Percentiles rank a stretch among this genome's conserved stretches.
phyloP scores from a whole-genome alignment of 2,888 invertebrate genomes.

The Erebia epiphron region DNA sequence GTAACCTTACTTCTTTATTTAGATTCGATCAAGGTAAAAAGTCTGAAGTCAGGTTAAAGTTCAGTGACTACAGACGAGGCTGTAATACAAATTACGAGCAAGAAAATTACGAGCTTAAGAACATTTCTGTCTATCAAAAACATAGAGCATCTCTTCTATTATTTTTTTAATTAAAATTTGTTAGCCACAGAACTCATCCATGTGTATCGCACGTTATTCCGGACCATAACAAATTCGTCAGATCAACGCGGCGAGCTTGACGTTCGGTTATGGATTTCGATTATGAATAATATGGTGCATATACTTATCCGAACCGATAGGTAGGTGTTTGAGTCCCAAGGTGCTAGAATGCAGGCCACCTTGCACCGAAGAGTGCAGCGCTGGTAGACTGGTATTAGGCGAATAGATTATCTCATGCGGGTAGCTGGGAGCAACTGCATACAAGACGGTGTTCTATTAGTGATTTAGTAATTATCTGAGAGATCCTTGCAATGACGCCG shows the following conservation, averaged over 20 bases:
- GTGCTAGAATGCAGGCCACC: too few species aligned
- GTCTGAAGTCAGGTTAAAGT: background rate
- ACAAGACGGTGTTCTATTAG: too few species aligned
- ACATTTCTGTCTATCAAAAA: too few species aligned
- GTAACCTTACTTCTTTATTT: too few species aligned
- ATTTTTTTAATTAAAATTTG: constrained; percentile 2
- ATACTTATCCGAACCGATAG: constrained; percentile 54
- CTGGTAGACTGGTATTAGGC: too few species aligned
- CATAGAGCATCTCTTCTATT: too few species aligned
- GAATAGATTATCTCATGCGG: too few species aligned
- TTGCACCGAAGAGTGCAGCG: too few species aligned
- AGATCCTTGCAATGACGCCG: too few species aligned
- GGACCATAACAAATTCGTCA: constrained; percentile 81
- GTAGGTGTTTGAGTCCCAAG: background rate
- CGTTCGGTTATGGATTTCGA: constrained; percentile 63
- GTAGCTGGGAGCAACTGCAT: too few species aligned
- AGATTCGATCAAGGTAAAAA: background rate
- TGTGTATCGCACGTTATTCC: constrained; percentile 50
- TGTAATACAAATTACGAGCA: background rate
- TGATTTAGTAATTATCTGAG: too few species aligned
- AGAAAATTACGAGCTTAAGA: too few species aligned
- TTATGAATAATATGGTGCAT: constrained; percentile 70
- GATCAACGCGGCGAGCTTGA: constrained; percentile 74
- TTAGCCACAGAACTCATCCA: background rate
- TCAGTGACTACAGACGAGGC: background rate